These are phyloP conservation scores for Paramormyrops hopkinsi DNA, from an alignment of 2,797 vertebrate genomes.

Conservation along the genomic window DNA sequence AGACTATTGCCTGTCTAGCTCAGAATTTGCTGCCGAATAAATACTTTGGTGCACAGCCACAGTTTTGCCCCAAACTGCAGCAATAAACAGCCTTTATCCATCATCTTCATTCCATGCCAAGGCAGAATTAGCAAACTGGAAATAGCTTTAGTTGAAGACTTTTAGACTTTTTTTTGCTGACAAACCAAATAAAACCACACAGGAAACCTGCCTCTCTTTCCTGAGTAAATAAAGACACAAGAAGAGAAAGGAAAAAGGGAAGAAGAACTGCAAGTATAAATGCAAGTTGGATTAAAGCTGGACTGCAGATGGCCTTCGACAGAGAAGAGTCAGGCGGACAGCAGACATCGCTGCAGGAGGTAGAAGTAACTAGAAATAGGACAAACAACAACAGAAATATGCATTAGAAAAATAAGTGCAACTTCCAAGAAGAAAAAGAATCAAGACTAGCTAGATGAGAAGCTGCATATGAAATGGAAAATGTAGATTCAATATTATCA, in stretches of 20 bases:
- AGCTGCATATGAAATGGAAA: neutral
- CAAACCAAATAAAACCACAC: neutral
- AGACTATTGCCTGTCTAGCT: neutral
- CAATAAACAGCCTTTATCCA: neutral
- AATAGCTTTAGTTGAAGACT: neutral
- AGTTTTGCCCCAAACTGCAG: neutral
- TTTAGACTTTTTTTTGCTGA: neutral
- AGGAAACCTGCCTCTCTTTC: neutral
- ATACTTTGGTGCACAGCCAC: neutral
- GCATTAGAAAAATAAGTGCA: neutral
- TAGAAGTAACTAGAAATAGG: neutral
- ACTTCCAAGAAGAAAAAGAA: neutral
- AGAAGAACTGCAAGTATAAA: slow-evolving; percentile 7
- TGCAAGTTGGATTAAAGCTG: neutral
- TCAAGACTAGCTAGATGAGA: neutral
- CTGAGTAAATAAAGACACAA: slow-evolving; percentile 4
- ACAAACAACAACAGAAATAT: neutral
- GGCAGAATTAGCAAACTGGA: neutral
- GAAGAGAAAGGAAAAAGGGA: neutral
- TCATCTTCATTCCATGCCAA: neutral
- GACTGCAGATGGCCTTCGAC: neutral
- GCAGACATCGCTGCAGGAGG: neutral
- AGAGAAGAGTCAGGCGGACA: neutral
- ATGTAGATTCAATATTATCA: neutral
- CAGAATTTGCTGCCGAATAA: neutral